phyloP scores from a whole-genome alignment of 2,888 invertebrate genomes.

The Dasypolia templi region DNA sequence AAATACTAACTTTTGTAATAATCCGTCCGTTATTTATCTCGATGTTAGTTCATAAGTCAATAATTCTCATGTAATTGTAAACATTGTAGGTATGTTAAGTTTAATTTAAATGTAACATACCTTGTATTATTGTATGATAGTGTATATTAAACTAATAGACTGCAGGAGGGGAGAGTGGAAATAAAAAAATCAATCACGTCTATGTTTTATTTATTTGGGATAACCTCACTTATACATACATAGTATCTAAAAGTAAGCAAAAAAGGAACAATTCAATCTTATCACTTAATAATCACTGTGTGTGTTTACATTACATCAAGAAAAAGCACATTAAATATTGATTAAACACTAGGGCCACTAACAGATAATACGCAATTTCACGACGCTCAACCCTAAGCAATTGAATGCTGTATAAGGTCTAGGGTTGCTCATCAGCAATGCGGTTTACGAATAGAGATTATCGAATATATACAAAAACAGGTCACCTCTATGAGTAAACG shows the following conservation, averaged over 20 bases:
- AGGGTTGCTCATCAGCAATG: no score
- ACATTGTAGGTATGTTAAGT: slow-evolving; percentile 61
- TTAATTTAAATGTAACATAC: slow-evolving; percentile 70
- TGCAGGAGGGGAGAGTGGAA: slow-evolving; percentile 65
- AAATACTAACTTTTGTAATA: slow-evolving; percentile 67
- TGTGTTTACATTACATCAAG: not conserved
- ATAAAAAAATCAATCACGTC: slow-evolving; percentile 81
- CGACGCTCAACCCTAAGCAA: no score
- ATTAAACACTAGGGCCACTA: not conserved
- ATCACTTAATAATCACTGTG: not conserved
- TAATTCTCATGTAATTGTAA: slow-evolving; percentile 54
- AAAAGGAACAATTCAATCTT: not conserved
- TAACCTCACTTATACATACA: no score
- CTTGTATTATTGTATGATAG: slow-evolving; percentile 80
- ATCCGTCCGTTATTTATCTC: slow-evolving; percentile 73
- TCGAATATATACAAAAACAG: slow-evolving; percentile 71
- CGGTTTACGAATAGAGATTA: slow-evolving; percentile 69
- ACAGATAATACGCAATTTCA: not conserved
- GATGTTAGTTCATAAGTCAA: slow-evolving; percentile 46
- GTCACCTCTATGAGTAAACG: slow-evolving; percentile 69
- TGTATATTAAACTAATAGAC: slow-evolving; percentile 77
- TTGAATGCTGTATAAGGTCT: no score
- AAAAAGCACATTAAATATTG: not conserved
- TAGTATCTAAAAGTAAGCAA: no score
- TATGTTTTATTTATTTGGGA: slow-evolving; percentile 80